Evolutionary conservation across 2,797 vertebrate species (phyloP), one percentile per base, ranked within the genome.

Genomic region (Fistularia commersonii): DNA sequence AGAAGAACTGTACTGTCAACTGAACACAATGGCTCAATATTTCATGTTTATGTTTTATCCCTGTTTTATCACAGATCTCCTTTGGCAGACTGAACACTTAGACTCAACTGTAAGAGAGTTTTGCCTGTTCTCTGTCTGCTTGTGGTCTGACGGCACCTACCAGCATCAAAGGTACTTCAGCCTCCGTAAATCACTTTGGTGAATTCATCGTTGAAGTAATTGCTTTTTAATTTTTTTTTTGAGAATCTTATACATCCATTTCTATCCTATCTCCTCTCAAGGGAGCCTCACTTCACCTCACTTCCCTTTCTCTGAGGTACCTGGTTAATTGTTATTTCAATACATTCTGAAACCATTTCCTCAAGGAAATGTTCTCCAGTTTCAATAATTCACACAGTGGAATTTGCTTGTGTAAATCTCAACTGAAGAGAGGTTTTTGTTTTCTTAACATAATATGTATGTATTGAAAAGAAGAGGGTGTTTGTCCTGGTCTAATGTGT

Each of bases 121-220:
- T 11, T 64, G 38, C 41, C 62, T 64, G 54, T 73, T 65, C 69
- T 72, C 66, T 15, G 56, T 77, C 65, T 74, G 66, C 75, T 82
- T 32, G 50, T 61, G 57, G 72, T 79, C 77, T 77, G 83, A 85
- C 81, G 43, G 75, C 64, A 65, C 54, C 61, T 63, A 42, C 51
- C 31, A 5, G 76, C 82, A 77, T 87, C 85, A 86, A 87, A 89
- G 89, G 88, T 90, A 89, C 49, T 12, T 69, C 41, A 69, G 71
- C 55, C 70, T 50, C 53, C 67, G 72, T 83, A 81, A 83, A 83
- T 84, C 81, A 69, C 72, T 74, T 65, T 65, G 61, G 68, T 78
- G 66, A 70, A 61, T 72, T 76, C 68, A 76, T 84, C 74, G 72
- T 76, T 58, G 70, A 67, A 54, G 66, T 72, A 79, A 79, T 82